Conservation (phyloP, 2,113 vertebrate species). For the Ginglymostoma cirratum region DNA sequence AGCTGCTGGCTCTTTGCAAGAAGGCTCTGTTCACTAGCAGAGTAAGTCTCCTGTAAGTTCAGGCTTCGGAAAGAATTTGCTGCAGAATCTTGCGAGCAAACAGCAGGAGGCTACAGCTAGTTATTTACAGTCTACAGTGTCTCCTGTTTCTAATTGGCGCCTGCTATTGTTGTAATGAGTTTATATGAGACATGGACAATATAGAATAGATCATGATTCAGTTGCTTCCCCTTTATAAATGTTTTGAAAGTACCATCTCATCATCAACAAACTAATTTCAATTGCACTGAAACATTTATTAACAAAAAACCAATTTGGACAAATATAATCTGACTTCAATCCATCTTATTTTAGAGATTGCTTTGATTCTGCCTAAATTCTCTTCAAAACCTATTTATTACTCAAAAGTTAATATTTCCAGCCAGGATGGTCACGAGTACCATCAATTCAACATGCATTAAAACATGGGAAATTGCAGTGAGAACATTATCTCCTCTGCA, state of each 20-base stretch:
- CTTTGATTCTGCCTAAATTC: background rate
- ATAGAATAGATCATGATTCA: conserved; percentile 28
- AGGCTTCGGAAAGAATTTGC: background rate
- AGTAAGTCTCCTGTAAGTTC: background rate
- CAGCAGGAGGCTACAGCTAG: conserved; percentile 24
- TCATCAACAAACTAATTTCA: conserved; percentile 27
- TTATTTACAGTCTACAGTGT: conserved; percentile 28
- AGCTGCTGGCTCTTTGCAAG: background rate
- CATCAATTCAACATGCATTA: conserved; percentile 2
- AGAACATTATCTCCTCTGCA: conserved; percentile 16
- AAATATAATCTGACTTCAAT: conserved; percentile 8
- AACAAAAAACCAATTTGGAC: background rate
- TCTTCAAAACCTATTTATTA: background rate
- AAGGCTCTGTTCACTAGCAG: background rate
- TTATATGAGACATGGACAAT: conserved; percentile 30
- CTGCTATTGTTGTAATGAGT: conserved; percentile 31
- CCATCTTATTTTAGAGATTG: conserved; percentile 4
- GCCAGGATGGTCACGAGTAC: background rate
- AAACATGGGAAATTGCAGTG: background rate
- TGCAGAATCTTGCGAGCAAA: conserved; percentile 20
- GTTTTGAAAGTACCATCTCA: background rate
- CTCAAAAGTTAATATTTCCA: background rate
- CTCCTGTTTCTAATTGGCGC: conserved; percentile 35
- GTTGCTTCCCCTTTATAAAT: background rate
- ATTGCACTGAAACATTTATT: conserved; percentile 17